A percentile compares a stretch with the other conserved stretches of the same genome.
phyloP scores from a whole-genome alignment of 2,888 invertebrate species.

The Scelioninae gen. 1 region DNA sequence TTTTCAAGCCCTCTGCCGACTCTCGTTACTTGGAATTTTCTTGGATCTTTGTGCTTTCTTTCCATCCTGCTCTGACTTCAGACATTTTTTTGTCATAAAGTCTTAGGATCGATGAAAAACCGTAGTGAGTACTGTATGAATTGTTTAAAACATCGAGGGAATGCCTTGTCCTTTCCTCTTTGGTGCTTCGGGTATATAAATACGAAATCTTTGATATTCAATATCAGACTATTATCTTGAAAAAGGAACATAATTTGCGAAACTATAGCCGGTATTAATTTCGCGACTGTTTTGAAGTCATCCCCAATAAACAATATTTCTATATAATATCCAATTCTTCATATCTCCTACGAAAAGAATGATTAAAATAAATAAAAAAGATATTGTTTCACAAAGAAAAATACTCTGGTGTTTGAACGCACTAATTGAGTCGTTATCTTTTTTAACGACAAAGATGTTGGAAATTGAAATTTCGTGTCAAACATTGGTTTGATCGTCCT shows the following conservation, averaged over 20 bases:
- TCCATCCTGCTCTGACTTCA: slow-evolving; percentile 20
- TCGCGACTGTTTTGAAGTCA: not conserved
- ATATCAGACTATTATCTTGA: not conserved
- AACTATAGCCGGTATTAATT: not conserved
- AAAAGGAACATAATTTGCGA: slow-evolving; percentile 6
- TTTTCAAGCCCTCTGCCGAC: slow-evolving; percentile 46
- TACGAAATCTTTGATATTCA: slow-evolving; percentile 7
- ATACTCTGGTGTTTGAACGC: no score
- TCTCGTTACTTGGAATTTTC: slow-evolving; percentile 66
- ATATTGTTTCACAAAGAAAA: no score
- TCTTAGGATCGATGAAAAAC: slow-evolving; percentile 28
- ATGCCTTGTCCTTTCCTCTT: not conserved
- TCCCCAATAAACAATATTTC: no score
- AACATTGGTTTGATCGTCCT: slow-evolving; percentile 30
- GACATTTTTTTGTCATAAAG: slow-evolving; percentile 40
- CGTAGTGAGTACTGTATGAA: slow-evolving; percentile 22
- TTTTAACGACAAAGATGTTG: not conserved
- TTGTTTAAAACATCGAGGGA: slow-evolving; percentile 24
- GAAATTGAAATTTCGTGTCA: slow-evolving; percentile 29
- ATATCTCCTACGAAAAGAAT: no score
- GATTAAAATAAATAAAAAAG: no score
- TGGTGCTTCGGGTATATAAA: slow-evolving; percentile 1
- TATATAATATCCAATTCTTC: no score
- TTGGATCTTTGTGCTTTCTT: slow-evolving; percentile 52
- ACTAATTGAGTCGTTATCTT: not conserved